Conservation (phyloP, 2,113 vertebrate genomes). For the Epinephelus cyanopodus region DNA sequence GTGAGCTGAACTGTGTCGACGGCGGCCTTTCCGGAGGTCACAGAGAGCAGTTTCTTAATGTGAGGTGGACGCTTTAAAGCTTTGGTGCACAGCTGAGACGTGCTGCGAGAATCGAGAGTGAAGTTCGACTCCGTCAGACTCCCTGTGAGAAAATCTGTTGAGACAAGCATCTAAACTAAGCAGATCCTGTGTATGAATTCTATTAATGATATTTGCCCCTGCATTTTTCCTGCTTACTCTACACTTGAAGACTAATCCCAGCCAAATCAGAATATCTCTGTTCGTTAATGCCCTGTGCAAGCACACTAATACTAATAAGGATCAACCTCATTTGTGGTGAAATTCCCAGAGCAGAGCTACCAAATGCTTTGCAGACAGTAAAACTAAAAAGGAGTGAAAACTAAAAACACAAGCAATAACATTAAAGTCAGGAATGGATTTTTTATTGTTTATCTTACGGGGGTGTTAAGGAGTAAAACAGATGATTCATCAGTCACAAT, state of each 20-base stretch:
- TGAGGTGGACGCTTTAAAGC: slow-evolving; percentile 13
- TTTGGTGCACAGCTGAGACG: slow-evolving; percentile 31
- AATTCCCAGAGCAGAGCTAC: not conserved
- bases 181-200: not conserved
- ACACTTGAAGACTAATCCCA: slow-evolving; percentile 15
- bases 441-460: not conserved
- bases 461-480: not conserved
- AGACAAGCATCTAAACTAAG: slow-evolving; percentile 36
- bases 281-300: not conserved
- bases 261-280: not conserved
- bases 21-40: slow-evolving; percentile 45
- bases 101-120: not conserved
- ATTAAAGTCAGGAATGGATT: not conserved
- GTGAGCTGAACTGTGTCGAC: slow-evolving; percentile 40
- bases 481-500: not conserved
- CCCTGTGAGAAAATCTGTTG: slow-evolving; percentile 14
- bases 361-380: not conserved
- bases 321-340: not conserved
- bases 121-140: not conserved
- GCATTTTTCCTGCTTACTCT: slow-evolving; percentile 34
- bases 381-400: not conserved
- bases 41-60: slow-evolving; percentile 19
- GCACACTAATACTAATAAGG: not conserved
- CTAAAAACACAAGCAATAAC: slow-evolving; percentile 1
- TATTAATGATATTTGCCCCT: slow-evolving; percentile 19